Base-by-base conservation (phyloP, 2,797 vertebrate species). In the Phylloscopus collybita region DNA sequence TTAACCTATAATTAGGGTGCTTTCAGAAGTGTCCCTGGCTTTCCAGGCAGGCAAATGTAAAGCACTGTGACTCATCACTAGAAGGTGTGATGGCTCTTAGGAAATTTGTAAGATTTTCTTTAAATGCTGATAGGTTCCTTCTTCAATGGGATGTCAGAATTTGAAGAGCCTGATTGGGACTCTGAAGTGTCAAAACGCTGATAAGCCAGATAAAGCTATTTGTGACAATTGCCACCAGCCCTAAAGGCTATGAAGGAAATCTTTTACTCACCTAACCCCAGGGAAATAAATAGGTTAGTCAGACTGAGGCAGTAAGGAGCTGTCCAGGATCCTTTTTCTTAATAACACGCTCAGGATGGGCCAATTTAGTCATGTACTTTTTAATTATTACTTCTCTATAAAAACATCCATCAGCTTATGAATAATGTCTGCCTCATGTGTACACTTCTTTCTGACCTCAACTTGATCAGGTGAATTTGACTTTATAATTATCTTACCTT, bases 21-120 rank as follows among this genome's bases (percentile, higher is more conserved):
- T 67, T 69, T 94, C 82, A 88, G 45, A 90, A 72, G 60, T 82
- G 80, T 67, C 71, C 38, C 38, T 34, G 74, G 49, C 67, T 92
- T 87, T 91, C 56, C 71, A 91, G 44, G 45, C 78, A 82, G 86
- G 49, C 80, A 93, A 70, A 94, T 60, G 44, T 76, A 88, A 96
- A 80, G 65, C 40, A 21, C 45, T 1, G 4, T 82, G 90, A 93
- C 78, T 92, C 86, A 92, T 54, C 60, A 44, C 38, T 76, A 53
- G 83, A 89, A 83, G 72, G 78, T 80, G 84, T 54, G 88, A 91
- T 5, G 40, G 60, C 23, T 74, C 64, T 25, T 64, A 12, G 25
- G 56, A 72, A 85, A 86, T 60, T 56, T 66, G 11, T 30, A 82
- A 90, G 32, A 75, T 53, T 86, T 95, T 79, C 67, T 88, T 87